Base-by-base conservation (phyloP, 2,797 vertebrate genomes). In the Falco novaeseelandiae region DNA sequence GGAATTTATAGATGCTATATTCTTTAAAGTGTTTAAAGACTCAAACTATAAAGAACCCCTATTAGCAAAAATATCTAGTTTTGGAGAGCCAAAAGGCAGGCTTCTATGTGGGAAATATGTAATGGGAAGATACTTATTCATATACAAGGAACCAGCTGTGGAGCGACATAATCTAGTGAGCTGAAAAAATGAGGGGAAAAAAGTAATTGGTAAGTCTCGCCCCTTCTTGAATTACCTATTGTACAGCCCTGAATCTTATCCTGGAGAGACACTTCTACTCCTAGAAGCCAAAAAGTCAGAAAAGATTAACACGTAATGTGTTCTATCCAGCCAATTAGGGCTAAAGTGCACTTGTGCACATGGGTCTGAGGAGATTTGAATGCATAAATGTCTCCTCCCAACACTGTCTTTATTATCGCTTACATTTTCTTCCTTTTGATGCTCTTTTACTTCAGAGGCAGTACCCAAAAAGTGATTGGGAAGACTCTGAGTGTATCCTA, bases 281-380 rank as follows among this genome's bases (percentile, higher is more conserved):
- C 46, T 61, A 32, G n/a, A 72, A 89, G 36, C 14, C 10, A 59
- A 63, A 77, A 88, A 48, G 26, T 57, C 26, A 52, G 38, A 57
- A 52, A 19, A 59, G 0, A 20, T 63, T 73, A 80, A 42, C 7
- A 5, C 5, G 8, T 54, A 40, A 52, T 8, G 8, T 69, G 15
- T 77, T 83, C 63, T 81, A 7, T 30, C 20, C 12, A 51, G 21
- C 5, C 7, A 2, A 10, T 69, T 12, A 23, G 14, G 20, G 36
- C n/a, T 49, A 22, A 32, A 93, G 15, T 32, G 27, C 23, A 32
- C 16, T 84, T 0, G 1, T 32, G 21, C 0, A 0, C 18, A 9
- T 7, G 18, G 12, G 10, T 71, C 22, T 86, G 49, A 83, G 27
- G 25, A 71, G 16, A 70, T 58, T 80, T 27, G 62, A 71, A 51